Base-by-base conservation (phyloP, 2,888 invertebrate genomes). In the Matsumyia berberina region DNA sequence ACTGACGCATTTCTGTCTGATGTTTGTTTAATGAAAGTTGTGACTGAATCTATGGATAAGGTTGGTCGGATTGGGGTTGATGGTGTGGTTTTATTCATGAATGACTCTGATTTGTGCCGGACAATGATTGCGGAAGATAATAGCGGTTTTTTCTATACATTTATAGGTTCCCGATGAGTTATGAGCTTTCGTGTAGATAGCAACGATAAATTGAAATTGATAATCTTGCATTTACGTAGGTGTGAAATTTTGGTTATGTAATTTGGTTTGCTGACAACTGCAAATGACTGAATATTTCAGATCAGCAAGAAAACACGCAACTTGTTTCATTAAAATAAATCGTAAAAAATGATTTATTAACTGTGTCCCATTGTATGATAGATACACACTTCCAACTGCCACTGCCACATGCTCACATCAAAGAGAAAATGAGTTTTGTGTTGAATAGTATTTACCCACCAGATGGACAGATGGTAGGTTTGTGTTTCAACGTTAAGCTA, bases 51-150 rank as follows among this genome's bases (percentile, higher is more conserved):
- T 31, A 53, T 9, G 9, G 57, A 70, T 70, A 64, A 64, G 69
- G 35, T 1, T 12, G 44, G 44, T 35, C 17, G 19, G 3, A 6
- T 12, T 37, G n/a, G 19, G 3, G 9, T 12, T 37, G 12, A 31
- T 33, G n/a, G 42, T 33, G 57, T 37, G 37, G 46, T 5, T 33
- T 24, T 19, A 31, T 57, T n/a, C 19, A 35, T 46, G 46, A 31
- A 46, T 58, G 46, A 70, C 44, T n/a, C n/a, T 70, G 69, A 57
- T 70, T 70, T 24, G 9, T 69, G 33, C 3, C 46, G 33, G n/a
- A 35, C 24, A 49, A 46, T 46, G 46, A 44, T 35, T 62, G 46
- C 19, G 33, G 11, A 53, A 46, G 57, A 70, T 46, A 57, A 64
- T 64, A 19, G 35, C 24, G 39, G 31, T 33, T 19, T 55, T 55